Percentiles rank a stretch among this genome's conserved stretches.
Conservation (phyloP, 2,113 vertebrate species). For the Archilochus colubris region DNA sequence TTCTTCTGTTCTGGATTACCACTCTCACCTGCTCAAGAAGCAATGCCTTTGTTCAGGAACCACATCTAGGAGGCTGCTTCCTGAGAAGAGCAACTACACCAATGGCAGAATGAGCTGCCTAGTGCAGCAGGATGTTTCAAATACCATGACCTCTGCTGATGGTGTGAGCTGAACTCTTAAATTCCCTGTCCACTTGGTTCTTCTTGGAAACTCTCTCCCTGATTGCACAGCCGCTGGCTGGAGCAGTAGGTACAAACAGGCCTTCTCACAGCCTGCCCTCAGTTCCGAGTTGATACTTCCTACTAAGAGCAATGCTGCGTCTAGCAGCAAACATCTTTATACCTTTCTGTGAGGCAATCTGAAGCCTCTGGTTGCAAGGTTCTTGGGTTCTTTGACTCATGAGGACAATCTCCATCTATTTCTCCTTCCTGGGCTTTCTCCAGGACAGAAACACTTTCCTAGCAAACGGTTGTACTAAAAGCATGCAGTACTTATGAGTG, state of each 20-base stretch:
- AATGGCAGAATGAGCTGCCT: background rate
- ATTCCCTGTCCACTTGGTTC: background rate
- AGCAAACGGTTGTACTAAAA: background rate
- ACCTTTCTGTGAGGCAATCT: background rate
- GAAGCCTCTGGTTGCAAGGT: background rate
- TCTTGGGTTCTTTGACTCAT: background rate
- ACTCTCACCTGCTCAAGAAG: background rate
- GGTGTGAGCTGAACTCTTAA: background rate
- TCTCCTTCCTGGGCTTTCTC: background rate
- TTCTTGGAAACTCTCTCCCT: background rate
- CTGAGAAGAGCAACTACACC: background rate
- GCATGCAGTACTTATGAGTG: background rate
- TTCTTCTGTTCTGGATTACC: background rate
- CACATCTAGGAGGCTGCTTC: background rate
- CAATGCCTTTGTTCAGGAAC: background rate
- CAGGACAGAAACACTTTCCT: background rate
- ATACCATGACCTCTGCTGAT: background rate
- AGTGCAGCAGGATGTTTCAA: rapidly evolving
- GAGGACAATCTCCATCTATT: background rate
- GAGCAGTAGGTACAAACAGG: background rate
- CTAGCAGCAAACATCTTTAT: background rate
- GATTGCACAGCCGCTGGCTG: background rate
- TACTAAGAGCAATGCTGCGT: background rate
- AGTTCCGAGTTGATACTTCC: rapidly evolving
- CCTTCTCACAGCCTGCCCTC: background rate